Percentiles rank a stretch among this genome's conserved stretches.
Evolutionary conservation across 2,797 vertebrate genomes (phyloP).

Genomic region (Myotis findleyi): DNA sequence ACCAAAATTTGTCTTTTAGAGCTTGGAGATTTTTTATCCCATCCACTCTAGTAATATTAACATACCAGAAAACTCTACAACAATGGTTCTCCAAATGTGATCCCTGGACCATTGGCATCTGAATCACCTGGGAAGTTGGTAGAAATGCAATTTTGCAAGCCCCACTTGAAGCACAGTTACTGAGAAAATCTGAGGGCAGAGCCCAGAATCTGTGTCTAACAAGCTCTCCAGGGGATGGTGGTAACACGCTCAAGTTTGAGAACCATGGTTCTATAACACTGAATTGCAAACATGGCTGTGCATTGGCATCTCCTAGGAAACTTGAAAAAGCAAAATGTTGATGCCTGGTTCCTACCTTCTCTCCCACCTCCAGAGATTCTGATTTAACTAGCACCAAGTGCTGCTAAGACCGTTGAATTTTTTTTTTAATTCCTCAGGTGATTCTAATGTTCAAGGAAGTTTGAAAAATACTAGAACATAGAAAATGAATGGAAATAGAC

Average conservation of each 20-base stretch:
- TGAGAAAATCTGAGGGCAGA: background rate
- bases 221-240: background rate
- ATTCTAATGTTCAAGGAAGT: slow-evolving; percentile 17
- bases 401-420: background rate
- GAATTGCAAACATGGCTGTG: slow-evolving; percentile 19
- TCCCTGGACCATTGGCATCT: too few species aligned
- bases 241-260: background rate
- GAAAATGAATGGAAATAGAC: background rate
- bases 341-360: background rate
- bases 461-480: background rate
- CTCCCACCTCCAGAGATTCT: background rate
- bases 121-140: background rate
- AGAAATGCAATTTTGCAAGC: background rate
- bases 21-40: background rate
- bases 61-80: background rate
- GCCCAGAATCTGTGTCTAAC: background rate
- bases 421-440: background rate
- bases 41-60: background rate
- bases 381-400: slow-evolving; percentile 8
- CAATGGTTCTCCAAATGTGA: background rate
- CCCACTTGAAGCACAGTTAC: background rate
- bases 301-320: background rate
- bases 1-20: background rate
- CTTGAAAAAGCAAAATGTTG: background rate
- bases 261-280: background rate